Conservation (phyloP, 2,797 vertebrate species). For the Melanogrammus aeglefinus region DNA sequence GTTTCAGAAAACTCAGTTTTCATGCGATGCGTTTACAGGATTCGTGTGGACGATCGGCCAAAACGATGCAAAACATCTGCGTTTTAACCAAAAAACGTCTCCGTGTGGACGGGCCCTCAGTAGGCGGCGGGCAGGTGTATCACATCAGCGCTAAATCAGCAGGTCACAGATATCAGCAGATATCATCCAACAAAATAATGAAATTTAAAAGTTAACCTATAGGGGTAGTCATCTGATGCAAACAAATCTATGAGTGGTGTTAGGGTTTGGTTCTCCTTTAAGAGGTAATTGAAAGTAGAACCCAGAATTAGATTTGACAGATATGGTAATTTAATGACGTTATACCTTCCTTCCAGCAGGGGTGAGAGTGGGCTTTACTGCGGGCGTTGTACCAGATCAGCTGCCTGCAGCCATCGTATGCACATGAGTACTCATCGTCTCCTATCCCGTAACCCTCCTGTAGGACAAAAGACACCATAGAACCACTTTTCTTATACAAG, state of each 20-base stretch:
- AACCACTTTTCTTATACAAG: background rate
- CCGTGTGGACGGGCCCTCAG: no score
- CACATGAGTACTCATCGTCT: conserved; percentile 97
- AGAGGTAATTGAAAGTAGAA: background rate
- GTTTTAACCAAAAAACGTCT: no score
- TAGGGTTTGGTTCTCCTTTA: background rate
- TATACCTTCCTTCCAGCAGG: conserved; percentile 98
- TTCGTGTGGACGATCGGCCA: no score
- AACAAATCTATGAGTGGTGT: background rate
- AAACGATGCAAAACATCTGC: no score
- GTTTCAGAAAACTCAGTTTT: no score
- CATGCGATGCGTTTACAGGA: no score
- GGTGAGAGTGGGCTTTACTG: conserved; percentile 95
- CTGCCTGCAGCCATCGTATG: conserved; percentile 99
- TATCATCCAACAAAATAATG: background rate
- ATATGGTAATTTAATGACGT: background rate
- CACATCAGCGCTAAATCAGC: no score
- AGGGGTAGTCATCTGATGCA: background rate
- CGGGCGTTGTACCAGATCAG: conserved; percentile 99
- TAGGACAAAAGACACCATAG: conserved; percentile 11
- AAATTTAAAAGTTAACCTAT: background rate
- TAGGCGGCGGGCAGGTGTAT: background rate
- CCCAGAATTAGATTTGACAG: background rate
- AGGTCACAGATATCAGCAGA: no score
- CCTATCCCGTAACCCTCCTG: conserved; percentile 99